These are phyloP conservation scores for Cnemophilus loriae DNA, from an alignment of 2,113 vertebrate genomes.

Conservation along the genomic window DNA sequence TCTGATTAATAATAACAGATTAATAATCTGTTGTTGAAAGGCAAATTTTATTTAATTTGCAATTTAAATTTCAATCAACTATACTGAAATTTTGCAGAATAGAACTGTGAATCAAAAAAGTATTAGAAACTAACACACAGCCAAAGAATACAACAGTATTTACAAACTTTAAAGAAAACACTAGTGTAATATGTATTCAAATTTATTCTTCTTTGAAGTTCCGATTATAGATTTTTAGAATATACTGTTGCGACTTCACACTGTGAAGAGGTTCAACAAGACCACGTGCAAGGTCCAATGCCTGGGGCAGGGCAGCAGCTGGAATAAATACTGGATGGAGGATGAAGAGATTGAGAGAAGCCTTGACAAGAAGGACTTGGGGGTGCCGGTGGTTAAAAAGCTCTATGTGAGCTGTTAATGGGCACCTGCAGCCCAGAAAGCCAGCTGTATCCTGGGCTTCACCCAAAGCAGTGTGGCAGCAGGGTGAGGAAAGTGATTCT, in stretches of 20 bases:
- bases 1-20: too few species aligned
- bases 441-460: background rate
- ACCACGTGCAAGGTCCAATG: too few species aligned
- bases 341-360: background rate
- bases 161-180: background rate
- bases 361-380: background rate
- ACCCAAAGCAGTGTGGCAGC: background rate
- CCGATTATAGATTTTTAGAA: background rate
- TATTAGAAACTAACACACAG: background rate
- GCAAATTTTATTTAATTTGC: background rate
- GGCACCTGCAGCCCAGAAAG: background rate
- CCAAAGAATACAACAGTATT: background rate
- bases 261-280: background rate
- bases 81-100: background rate
- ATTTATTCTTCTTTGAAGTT: background rate
- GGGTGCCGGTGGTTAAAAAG: background rate
- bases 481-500: background rate
- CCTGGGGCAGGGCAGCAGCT: background rate
- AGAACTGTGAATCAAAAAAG: background rate
- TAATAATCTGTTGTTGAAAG: background rate
- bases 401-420: background rate
- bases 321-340: accelerated
- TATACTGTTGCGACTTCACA: background rate
- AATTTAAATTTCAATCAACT: background rate
- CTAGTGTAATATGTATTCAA: background rate